Base-by-base conservation (phyloP, 2,113 vertebrate species). In the Malurus alboscapulatus region DNA sequence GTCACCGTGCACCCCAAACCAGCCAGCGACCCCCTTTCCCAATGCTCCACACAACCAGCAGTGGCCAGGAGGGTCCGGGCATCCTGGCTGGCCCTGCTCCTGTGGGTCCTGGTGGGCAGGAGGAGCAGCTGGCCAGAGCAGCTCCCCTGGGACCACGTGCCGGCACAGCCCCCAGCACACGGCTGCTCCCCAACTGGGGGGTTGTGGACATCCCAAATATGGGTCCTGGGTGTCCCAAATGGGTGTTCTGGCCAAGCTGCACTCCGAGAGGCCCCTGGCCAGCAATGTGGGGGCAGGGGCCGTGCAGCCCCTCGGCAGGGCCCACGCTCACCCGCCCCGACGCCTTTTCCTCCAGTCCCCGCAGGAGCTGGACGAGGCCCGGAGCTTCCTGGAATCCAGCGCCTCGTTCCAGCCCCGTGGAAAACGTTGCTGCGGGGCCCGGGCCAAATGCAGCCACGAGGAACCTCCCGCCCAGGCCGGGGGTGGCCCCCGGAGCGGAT, bases 341-440 rank as follows among this genome's bases (percentile, higher is more conserved):
- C 22, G 92, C 91, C 94, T 94, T 94, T 93, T 95, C 88, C 95
- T 95, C 94, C 91, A 95, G 94, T 92, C 88, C 88, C 74, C 8
- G 80, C 92, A 94, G 84, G 92, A 94, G 92, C 94, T 95, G 94
- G 94, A 83, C 19, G 44, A 54, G 83, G 81, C 81, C 65, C 5
- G 94, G 67, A 93, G 79, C 91, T 96, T 94, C 95, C 94, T 96
- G 94, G 95, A 96, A 96, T 94, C 91, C 94, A 25, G 79, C 1
- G 47, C 65, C 58, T 62, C 17, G 25, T 92, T 93, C 94, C 95
- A 95, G 92, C 90, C 87, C 89, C 76, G 78, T 48, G 30, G 87
- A 94, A 93, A 93, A 93, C 91, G 80, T 44, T 59, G 92, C 91
- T 68, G 27, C 17, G 24, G 90, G 90, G 92, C 87, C 63, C n/a